Evolutionary conservation across 2,797 vertebrate genomes (phyloP).

Genomic region (Melanotaenia nigrans): DNA sequence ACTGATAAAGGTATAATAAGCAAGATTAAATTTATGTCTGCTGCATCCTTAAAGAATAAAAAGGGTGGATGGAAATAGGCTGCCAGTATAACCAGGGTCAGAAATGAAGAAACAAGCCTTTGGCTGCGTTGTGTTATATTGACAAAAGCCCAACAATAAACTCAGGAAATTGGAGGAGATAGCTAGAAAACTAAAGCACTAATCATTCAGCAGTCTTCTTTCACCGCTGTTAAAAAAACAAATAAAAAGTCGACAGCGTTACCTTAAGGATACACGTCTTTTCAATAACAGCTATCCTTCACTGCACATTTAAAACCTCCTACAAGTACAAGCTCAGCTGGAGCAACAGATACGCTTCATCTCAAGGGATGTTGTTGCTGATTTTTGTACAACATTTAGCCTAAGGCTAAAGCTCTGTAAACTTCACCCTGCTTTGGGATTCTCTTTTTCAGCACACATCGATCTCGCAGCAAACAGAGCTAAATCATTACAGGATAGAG

Average conservation of each 20-base stretch:
- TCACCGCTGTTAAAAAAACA: slow-evolving; percentile 52
- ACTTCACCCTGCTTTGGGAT: slow-evolving; percentile 82
- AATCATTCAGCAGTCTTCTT: slow-evolving; percentile 63
- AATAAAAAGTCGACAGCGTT: slow-evolving; percentile 72
- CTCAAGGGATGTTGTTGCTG: slow-evolving; percentile 81
- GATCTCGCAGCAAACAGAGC: slow-evolving; percentile 78
- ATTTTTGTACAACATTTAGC: slow-evolving; percentile 84
- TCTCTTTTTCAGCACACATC: slow-evolving; percentile 76
- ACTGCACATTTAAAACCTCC: slow-evolving; percentile 78
- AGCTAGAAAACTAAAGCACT: slow-evolving; percentile 55
- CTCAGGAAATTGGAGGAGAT: slow-evolving; percentile 65
- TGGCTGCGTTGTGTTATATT: slow-evolving; percentile 54
- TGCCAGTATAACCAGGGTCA: slow-evolving; percentile 27
- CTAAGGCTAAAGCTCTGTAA: slow-evolving; percentile 80
- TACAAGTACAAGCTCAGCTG: slow-evolving; percentile 82
- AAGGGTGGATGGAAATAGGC: slow-evolving; percentile 46
- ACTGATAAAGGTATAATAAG: slow-evolving; percentile 79
- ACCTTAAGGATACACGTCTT: slow-evolving; percentile 75
- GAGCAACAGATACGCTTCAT: slow-evolving; percentile 80
- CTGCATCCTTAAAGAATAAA: slow-evolving; percentile 66
- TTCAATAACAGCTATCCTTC: slow-evolving; percentile 75
- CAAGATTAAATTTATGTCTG: slow-evolving; percentile 73
- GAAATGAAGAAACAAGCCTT: slow-evolving; percentile 56
- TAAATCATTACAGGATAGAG: slow-evolving; percentile 75
- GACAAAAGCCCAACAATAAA: slow-evolving; percentile 55